These are phyloP conservation scores for Listrodromus nycthemerus DNA, from an alignment of 2,888 invertebrate genomes.

Conservation along the genomic window DNA sequence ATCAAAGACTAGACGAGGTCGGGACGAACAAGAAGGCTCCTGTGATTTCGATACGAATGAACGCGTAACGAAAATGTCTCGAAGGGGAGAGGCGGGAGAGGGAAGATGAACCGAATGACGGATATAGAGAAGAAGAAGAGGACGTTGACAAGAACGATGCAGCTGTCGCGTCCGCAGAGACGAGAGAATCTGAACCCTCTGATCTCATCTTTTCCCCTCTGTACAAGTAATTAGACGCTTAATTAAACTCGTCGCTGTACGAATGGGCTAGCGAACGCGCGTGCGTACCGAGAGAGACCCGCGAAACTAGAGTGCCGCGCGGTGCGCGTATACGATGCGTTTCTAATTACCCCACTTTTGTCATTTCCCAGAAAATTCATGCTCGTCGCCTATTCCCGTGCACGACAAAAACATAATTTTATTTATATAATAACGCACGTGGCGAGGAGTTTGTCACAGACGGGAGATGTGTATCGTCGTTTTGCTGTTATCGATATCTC, in stretches of 20 bases:
- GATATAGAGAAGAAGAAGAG: conserved; percentile 38
- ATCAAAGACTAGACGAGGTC: conserved; percentile 38
- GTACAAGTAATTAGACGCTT: conserved; percentile 62
- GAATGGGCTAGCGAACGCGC: conserved; percentile 27
- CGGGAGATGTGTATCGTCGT: neutral
- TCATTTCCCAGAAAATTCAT: conserved; percentile 55
- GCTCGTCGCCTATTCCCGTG: conserved; percentile 35
- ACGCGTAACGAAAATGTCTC: conserved; percentile 14
- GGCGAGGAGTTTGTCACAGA: neutral
- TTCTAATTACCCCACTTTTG: conserved; percentile 61
- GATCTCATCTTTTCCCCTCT: conserved; percentile 59
- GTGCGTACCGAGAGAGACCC: conserved; percentile 25
- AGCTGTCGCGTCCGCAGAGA: conserved; percentile 52
- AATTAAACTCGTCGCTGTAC: conserved; percentile 61
- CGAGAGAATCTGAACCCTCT: conserved; percentile 59
- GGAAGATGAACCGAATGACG: conserved; percentile 38
- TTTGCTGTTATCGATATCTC: conserved; percentile 2
- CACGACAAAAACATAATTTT: conserved; percentile 1
- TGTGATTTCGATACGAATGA: conserved; percentile 32
- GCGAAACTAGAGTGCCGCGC: conserved; percentile 6
- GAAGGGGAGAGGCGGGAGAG: neutral
- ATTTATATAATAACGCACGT: neutral
- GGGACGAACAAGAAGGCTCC: conserved; percentile 15
- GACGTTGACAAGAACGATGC: conserved; percentile 47
- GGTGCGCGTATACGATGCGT: conserved; percentile 47